Conservation (phyloP, 2,888 invertebrate genomes). For the Spicauda simplicius region DNA sequence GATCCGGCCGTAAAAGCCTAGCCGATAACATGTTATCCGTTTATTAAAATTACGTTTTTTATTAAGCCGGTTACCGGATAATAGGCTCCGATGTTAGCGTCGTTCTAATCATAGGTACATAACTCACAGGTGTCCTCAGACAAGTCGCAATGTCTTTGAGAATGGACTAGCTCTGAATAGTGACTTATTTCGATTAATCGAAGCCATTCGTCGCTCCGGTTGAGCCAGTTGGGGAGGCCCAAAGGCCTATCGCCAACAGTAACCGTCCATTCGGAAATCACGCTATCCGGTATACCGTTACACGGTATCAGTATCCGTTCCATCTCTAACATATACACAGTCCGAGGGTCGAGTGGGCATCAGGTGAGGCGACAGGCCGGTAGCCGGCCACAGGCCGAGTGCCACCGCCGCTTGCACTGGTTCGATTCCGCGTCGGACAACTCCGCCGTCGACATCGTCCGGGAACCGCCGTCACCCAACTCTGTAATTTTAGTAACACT, state of each 20-base stretch:
- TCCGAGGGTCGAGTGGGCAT: constrained; percentile 40
- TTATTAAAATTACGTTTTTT: too few relatives aligned
- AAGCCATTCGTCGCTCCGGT: too few relatives aligned
- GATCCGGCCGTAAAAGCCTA: too few relatives aligned
- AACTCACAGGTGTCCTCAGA: too few relatives aligned
- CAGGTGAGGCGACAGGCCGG: constrained; percentile 77
- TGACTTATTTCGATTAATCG: too few relatives aligned
- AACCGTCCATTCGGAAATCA: neutral
- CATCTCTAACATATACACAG: constrained; percentile 1
- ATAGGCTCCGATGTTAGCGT: too few relatives aligned
- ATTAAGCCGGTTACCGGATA: too few relatives aligned
- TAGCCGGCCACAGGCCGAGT: constrained; percentile 76
- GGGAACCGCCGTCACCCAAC: constrained; percentile 71
- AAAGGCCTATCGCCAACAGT: neutral
- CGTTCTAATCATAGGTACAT: too few relatives aligned
- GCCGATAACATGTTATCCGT: too few relatives aligned
- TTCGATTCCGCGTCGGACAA: constrained; percentile 72
- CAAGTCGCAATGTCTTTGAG: neutral
- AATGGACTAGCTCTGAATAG: too few relatives aligned
- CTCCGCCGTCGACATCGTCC: constrained; percentile 77
- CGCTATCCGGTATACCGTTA: neutral
- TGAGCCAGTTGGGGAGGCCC: too few relatives aligned
- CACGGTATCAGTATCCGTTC: neutral
- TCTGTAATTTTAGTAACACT: constrained; percentile 52
- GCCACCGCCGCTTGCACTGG: constrained; percentile 75